These are phyloP conservation scores for Phrynosoma blainvillii DNA, from an alignment of 2,113 vertebrate genomes.

Conservation along the genomic window DNA sequence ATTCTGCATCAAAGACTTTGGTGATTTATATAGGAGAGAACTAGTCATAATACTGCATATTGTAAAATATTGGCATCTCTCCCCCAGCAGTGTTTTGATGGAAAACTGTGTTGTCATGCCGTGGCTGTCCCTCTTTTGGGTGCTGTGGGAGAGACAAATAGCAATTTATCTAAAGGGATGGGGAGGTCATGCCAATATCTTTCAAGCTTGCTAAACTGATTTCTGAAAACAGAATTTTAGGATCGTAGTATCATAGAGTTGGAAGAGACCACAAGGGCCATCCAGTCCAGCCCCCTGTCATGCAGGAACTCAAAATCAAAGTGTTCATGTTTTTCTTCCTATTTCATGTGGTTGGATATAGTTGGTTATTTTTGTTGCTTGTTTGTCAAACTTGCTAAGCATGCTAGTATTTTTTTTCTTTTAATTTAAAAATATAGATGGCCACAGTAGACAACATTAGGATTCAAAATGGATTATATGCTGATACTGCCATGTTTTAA, in stretches of 20 bases:
- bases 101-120: constrained; percentile 34
- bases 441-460: too few relatives aligned
- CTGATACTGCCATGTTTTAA: neutral
- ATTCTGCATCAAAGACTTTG: constrained; percentile 23
- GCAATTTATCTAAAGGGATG: neutral
- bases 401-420: neutral
- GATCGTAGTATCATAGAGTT: too few relatives aligned
- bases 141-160: neutral
- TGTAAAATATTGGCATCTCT: constrained; percentile 15
- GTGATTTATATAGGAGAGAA: neutral
- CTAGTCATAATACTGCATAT: neutral
- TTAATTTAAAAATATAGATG: too few relatives aligned
- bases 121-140: constrained; percentile 1
- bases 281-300: too few relatives aligned
- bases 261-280: too few relatives aligned
- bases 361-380: neutral
- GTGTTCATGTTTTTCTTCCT: too few relatives aligned
- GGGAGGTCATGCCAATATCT: too few relatives aligned
- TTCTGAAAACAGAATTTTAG: too few relatives aligned
- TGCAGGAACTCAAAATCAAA: too few relatives aligned
- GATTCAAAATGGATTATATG: too few relatives aligned
- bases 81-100: constrained; percentile 35
- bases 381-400: neutral
- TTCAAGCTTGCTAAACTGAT: too few relatives aligned
- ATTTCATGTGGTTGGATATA: too few relatives aligned